Percentiles rank a stretch among this genome's conserved stretches.
Evolutionary conservation across 2,113 vertebrate genomes (phyloP).

Genomic region (Trogon surrucura): DNA sequence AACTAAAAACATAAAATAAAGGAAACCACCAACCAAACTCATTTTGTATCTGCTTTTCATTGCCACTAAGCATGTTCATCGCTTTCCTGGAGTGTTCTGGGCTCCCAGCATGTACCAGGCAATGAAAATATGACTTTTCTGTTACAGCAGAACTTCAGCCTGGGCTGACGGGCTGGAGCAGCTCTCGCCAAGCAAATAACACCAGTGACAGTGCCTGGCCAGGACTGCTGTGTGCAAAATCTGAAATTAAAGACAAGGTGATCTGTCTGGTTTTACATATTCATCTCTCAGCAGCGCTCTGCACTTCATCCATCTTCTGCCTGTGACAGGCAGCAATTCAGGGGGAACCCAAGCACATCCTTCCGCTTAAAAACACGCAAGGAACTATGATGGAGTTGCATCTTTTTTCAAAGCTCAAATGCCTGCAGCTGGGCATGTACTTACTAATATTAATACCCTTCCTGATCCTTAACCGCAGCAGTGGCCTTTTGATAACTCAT

Average conservation of each 20-base stretch:
- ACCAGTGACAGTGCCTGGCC: neutral
- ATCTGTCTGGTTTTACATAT: neutral
- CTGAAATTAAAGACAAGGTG: neutral
- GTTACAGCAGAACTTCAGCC: neutral
- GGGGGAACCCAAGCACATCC: neutral
- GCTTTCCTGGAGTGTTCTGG: neutral
- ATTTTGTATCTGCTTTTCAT: neutral
- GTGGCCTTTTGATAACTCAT: neutral
- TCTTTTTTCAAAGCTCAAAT: neutral
- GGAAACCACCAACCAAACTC: neutral
- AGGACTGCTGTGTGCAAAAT: neutral
- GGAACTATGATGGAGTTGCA: neutral
- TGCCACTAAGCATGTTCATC: neutral
- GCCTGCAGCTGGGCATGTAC: neutral
- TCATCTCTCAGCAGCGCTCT: neutral
- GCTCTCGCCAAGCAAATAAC: neutral
- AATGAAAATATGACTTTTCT: neutral
- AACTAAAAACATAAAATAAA: neutral
- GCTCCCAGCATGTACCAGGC: neutral
- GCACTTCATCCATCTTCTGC: neutral
- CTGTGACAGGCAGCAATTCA: neutral
- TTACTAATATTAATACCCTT: neutral
- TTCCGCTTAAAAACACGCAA: neutral
- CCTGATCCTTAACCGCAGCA: neutral
- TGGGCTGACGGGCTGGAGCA: neutral